Evolutionary conservation across 2,797 vertebrate species (phyloP).

Genomic region (Morus bassanus): DNA sequence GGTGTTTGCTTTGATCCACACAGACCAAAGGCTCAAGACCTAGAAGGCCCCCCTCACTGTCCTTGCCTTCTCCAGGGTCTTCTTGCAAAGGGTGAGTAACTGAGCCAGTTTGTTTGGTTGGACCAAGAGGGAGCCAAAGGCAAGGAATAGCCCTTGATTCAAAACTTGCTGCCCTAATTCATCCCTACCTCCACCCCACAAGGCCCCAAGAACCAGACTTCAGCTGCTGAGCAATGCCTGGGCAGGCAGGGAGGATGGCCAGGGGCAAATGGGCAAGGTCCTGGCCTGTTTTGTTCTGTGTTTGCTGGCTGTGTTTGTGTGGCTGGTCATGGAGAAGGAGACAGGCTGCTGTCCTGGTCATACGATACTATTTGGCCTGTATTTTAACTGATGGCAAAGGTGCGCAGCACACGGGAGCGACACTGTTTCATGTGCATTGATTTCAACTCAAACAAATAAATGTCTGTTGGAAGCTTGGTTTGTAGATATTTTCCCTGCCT

Average conservation of each 20-base stretch:
- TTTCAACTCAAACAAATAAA: conserved; percentile 22
- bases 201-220: not conserved
- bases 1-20: not conserved
- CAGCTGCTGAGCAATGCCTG: not conserved
- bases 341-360: not conserved
- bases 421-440: not conserved
- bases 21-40: not conserved
- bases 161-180: not conserved
- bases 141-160: not conserved
- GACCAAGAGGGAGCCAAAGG: not conserved
- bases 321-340: not conserved
- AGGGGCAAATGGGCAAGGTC: not conserved
- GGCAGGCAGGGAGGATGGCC: not conserved
- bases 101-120: not conserved
- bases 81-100: not conserved
- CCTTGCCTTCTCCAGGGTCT: not conserved
- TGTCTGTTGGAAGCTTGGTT: not conserved
- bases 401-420: not conserved
- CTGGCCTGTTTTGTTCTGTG: not conserved
- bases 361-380: not conserved
- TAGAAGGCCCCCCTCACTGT: not conserved
- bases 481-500: accelerated
- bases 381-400: not conserved
- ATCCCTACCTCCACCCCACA: not conserved
- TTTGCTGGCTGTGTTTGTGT: not conserved